A percentile compares a stretch with the other conserved stretches of the same genome.
Conservation (phyloP, 2,113 vertebrate species). For the Scalopus aquaticus region DNA sequence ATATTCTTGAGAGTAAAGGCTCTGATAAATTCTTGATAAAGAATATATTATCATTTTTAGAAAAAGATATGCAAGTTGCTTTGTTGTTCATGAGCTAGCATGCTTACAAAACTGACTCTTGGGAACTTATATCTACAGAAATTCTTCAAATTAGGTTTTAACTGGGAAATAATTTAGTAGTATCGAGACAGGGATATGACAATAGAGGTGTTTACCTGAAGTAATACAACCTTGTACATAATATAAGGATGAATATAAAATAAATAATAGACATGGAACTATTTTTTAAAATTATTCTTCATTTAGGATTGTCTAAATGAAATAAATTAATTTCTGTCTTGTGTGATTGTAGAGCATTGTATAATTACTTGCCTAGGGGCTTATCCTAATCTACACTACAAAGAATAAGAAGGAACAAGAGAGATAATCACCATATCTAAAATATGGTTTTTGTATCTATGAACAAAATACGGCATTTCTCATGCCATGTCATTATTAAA, state of each 20-base stretch:
- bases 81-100: neutral
- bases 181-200: neutral
- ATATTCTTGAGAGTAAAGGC: neutral
- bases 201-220: neutral
- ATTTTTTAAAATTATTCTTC: neutral
- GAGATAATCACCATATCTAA: neutral
- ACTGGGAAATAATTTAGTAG: neutral
- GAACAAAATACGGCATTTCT: neutral
- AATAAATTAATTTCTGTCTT: neutral
- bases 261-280: neutral
- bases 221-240: neutral
- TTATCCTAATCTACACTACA: neutral
- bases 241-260: neutral
- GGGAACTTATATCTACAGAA: neutral
- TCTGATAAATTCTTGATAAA: neutral
- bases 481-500: neutral
- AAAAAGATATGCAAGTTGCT: neutral
- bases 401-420: neutral
- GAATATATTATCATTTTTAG: neutral
- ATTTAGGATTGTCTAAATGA: neutral
- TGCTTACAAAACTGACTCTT: neutral
- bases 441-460: neutral
- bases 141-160: neutral
- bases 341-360: neutral
- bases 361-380: neutral